Conservation (phyloP, 2,113 vertebrate genomes). For the Pseudolaguvia tuberculata region DNA sequence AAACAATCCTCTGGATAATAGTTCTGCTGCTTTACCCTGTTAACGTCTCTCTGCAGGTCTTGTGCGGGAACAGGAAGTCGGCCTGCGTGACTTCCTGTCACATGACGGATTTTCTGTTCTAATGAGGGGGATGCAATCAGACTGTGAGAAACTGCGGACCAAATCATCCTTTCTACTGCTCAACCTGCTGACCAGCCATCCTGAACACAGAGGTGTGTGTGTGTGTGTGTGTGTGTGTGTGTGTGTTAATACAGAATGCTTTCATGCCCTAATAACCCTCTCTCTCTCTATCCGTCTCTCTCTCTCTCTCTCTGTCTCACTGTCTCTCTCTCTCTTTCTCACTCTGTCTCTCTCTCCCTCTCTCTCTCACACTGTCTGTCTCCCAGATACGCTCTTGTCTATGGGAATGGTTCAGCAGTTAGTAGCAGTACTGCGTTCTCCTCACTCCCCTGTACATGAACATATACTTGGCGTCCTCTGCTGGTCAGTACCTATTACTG, state of each 20-base stretch:
- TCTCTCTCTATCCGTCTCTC: not conserved
- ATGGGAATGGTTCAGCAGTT: constrained; percentile 92
- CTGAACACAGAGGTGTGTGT: constrained; percentile 74
- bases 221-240: not conserved
- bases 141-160: constrained; percentile 77
- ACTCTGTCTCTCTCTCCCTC: not conserved
- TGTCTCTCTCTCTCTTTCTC: not conserved
- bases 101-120: constrained; percentile 83
- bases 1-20: no score
- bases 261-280: no score
- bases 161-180: constrained; percentile 85
- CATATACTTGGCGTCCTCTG: constrained; percentile 79
- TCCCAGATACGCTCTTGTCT: constrained; percentile 74
- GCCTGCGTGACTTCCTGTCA: constrained; percentile 75
- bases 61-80: constrained; percentile 80
- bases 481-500: constrained; percentile 66
- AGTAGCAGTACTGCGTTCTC: constrained; percentile 66
- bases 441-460: constrained; percentile 70
- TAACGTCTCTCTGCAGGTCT: constrained; percentile 65
- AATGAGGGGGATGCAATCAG: constrained; percentile 86
- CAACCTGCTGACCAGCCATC: constrained; percentile 78
- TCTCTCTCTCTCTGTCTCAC: not conserved
- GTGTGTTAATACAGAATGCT: not conserved
- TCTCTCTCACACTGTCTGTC: not conserved
- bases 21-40: not conserved